Evolutionary conservation across 2,797 vertebrate genomes (phyloP), one percentile per base, ranked within the genome.

Genomic region (Alfaro cultratus): DNA sequence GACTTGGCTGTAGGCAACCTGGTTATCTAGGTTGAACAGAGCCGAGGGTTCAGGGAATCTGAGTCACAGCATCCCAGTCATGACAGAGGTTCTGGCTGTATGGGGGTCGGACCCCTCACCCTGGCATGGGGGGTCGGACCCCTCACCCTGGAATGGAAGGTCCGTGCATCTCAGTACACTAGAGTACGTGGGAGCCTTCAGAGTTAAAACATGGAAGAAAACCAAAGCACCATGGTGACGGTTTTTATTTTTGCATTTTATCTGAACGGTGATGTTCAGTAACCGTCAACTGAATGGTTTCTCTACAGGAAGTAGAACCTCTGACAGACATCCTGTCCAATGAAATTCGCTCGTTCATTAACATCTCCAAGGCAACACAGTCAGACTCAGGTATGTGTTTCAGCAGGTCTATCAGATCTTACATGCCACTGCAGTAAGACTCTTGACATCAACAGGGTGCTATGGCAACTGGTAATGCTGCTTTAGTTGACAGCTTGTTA

Each of bases 261-360:
- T 39, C 80, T 46, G 26, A 3, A 6, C 71, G 53, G 21, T 71
- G 26, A 39, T n/a, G 36, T 41, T 39, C 5, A 36, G 13, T 47
- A 13, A 77, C 21, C 18, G 34, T 31, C 7, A 26, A 18, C 23
- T 36, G 16, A 43, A 18, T 3, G 49, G 34, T 83, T 62, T 72
- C 21, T 79, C 39, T 29, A 29, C 91, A 97, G 96, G 93, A 95
- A 41, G 43, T 97, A 12, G 95, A 97, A 51, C 96, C 94, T 0
- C 90, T 96, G 88, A 97, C 95, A 0, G 95, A 97, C 64, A 94
- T 97, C 78, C 88, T 96, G 75, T 90, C 95, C 0, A 95, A 88
- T 78, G 85, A 46, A 71, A 96, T 97, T 45, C 95, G 95, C 62
- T 97, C 97, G 41, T 95, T 95, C 51, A 81, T 98, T 57, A 95